Evolutionary conservation across 2,797 vertebrate species (phyloP).

Genomic region (Megalops cyprinoides): DNA sequence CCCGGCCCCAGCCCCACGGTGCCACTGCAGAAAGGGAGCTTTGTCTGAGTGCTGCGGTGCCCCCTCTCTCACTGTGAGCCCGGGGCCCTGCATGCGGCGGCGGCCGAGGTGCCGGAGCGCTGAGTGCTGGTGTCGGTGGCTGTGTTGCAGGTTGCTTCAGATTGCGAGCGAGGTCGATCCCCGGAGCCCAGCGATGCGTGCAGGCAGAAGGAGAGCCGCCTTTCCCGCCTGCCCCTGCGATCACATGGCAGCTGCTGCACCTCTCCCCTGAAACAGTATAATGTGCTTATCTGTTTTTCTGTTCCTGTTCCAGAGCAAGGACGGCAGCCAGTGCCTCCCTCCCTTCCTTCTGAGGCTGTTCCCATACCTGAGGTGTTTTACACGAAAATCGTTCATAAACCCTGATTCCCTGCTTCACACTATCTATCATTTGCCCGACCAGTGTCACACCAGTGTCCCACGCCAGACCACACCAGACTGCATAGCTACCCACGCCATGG

Average conservation of each 20-base stretch:
- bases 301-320: not conserved
- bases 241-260: not conserved
- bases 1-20: not conserved
- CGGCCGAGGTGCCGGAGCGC: constrained; percentile 13
- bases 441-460: not conserved
- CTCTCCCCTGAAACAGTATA: not conserved
- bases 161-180: not conserved
- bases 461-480: not conserved
- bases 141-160: not conserved
- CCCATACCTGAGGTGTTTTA: not conserved
- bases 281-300: not conserved
- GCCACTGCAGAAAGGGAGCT: constrained; percentile 19
- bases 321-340: not conserved
- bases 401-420: not conserved
- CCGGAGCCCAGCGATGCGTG: not conserved
- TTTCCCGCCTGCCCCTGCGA: not conserved
- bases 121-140: not conserved
- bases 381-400: not conserved
- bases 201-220: not conserved
- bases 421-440: not conserved
- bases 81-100: not conserved
- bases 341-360: too few species aligned
- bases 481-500: not conserved
- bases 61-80: not conserved
- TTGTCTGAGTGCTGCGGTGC: constrained; percentile 28